Percentiles rank a stretch among this genome's conserved stretches.
phyloP scores from a whole-genome alignment of 2,113 vertebrate species.

The Condylura cristata region DNA sequence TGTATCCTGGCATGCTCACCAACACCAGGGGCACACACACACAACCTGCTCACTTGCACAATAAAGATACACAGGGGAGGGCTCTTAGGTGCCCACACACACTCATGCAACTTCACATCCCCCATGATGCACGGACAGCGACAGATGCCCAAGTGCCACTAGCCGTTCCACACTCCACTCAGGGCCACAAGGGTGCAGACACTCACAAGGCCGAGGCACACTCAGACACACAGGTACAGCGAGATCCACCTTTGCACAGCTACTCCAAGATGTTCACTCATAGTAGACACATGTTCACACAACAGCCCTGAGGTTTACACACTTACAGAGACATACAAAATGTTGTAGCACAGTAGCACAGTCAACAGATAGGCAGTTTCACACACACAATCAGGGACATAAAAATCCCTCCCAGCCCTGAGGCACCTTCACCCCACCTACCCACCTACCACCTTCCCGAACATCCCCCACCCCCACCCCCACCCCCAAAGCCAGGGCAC shows the following conservation, averaged over 20 bases:
- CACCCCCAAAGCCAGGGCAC: not conserved
- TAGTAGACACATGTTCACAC: constrained; percentile 31
- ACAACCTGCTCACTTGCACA: constrained; percentile 25
- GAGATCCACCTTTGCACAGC: constrained; percentile 43
- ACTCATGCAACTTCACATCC: constrained; percentile 36
- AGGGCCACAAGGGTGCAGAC: not conserved
- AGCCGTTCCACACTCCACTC: not conserved
- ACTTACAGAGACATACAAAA: constrained; percentile 45
- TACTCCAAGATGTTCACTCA: not conserved
- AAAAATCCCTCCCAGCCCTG: not conserved
- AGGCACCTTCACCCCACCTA: constrained; percentile 53
- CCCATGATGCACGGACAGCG: not conserved
- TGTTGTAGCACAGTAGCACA: not conserved
- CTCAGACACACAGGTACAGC: not conserved
- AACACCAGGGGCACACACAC: not conserved
- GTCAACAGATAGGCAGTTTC: constrained; percentile 46
- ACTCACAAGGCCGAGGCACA: not conserved
- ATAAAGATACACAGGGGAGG: not conserved
- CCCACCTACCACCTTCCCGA: not conserved
- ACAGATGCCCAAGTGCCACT: not conserved
- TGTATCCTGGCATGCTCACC: not conserved
- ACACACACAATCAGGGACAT: not conserved
- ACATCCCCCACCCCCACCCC: not conserved
- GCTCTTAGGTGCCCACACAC: not conserved
- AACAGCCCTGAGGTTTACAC: constrained; percentile 41